These are phyloP conservation scores for Scopus umbretta DNA, from an alignment of 2,113 vertebrate species.

Conservation along the genomic window DNA sequence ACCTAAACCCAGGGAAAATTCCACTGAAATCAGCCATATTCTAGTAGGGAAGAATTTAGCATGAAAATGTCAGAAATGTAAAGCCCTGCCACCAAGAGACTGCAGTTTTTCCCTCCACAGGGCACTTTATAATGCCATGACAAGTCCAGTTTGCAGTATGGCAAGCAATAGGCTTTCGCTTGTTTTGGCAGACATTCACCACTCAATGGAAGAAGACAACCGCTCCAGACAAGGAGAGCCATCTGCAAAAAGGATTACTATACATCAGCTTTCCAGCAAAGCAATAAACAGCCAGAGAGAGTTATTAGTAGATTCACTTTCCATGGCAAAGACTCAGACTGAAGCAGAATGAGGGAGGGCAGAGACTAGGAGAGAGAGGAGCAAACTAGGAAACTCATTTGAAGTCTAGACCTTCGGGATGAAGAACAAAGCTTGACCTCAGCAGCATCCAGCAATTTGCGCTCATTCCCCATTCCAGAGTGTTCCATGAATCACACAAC, in stretches of 20 bases:
- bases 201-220: not conserved
- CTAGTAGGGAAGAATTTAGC: not conserved
- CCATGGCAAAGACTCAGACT: not conserved
- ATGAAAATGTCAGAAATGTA: not conserved
- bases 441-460: not conserved
- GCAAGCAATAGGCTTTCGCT: not conserved
- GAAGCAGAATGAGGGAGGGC: not conserved
- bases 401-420: not conserved
- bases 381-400: not conserved
- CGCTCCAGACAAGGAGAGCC: not conserved
- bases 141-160: not conserved
- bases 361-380: not conserved
- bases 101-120: not conserved
- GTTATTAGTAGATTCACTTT: not conserved
- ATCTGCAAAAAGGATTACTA: not conserved
- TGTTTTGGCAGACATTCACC: not conserved
- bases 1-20: not conserved
- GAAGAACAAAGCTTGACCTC: not conserved
- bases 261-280: not conserved
- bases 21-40: not conserved
- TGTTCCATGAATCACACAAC: not conserved
- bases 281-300: not conserved
- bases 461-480: not conserved
- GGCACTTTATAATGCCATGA: not conserved
- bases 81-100: not conserved